Evolutionary conservation across 2,113 vertebrate species (phyloP).

Genomic region (Poeciliopsis occidentalis): DNA sequence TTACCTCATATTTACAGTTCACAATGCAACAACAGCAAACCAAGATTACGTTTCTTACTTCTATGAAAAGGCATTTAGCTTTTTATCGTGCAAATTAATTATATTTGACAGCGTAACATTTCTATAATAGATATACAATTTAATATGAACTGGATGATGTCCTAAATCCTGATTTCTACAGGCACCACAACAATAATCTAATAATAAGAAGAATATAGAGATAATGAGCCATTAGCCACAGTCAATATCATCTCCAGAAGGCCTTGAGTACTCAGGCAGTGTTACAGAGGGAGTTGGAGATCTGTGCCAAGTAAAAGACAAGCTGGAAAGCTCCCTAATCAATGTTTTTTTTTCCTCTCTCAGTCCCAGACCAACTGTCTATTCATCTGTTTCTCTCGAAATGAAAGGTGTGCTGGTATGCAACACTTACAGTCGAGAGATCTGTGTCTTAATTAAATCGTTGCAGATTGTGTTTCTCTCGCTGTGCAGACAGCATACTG

Average conservation of each 20-base stretch:
- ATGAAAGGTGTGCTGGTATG: slow-evolving; percentile 77
- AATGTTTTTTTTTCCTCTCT: slow-evolving; percentile 76
- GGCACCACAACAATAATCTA: slow-evolving; percentile 61
- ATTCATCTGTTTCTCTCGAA: slow-evolving; percentile 78
- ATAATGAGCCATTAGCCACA: slow-evolving; percentile 77
- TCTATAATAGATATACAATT: slow-evolving; percentile 26
- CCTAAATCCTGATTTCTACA: slow-evolving; percentile 39
- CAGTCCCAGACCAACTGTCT: slow-evolving; percentile 79
- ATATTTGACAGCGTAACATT: slow-evolving; percentile 17
- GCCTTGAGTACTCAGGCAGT: slow-evolving; percentile 67
- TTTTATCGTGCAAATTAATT: slow-evolving; percentile 3
- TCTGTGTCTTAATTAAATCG: slow-evolving; percentile 73
- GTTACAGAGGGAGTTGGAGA: slow-evolving; percentile 64
- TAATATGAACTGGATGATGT: slow-evolving; percentile 33
- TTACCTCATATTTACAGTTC: neutral
- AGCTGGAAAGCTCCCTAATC: slow-evolving; percentile 76
- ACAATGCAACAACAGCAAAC: neutral
- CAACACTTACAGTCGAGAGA: slow-evolving; percentile 68
- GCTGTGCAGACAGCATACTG: slow-evolving; percentile 57
- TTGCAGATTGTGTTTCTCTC: slow-evolving; percentile 72
- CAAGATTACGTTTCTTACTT: neutral
- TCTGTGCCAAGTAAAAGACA: slow-evolving; percentile 75
- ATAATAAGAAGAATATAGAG: slow-evolving; percentile 63
- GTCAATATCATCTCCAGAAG: slow-evolving; percentile 75
- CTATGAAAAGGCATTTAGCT: slow-evolving; percentile 1